Evolutionary conservation across 2,113 vertebrate genomes (phyloP), one percentile per base, ranked within the genome.

Genomic region (Oostethus manadensis): DNA sequence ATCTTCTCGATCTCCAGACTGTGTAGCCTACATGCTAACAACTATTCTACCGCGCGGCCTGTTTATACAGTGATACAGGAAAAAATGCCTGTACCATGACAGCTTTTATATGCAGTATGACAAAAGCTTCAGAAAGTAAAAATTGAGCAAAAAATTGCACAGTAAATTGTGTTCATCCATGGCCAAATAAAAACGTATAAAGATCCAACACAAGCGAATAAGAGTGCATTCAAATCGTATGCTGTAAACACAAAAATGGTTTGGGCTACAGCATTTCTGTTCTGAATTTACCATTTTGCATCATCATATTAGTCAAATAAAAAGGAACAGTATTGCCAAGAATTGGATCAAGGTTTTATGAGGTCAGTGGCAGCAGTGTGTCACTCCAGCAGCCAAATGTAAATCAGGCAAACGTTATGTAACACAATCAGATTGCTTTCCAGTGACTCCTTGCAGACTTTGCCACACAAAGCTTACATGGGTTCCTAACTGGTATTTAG

Each of bases 401-500:
- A 16, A 21, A 70, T 48, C 35, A 68, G 68, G 20, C 53, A 26
- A 44, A 67, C 51, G 23, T 57, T 60, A 67, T 33, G 21, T 14
- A 57, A 56, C 66, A 66, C 0, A 21, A 38, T 66, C 51, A 51
- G 78, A 70, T 53, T 65, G 40, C 44, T 40, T 59, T 10, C 62
- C 66, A 75, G 77, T 73, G 70, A 65, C 42, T 76, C 54, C 38
- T n/a, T 60, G 59, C 6, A 17, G 59, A 73, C 61, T 78, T 74
- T 70, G 67, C 54, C 43, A 60, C 15, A 50, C 43, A 29, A 74
- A 78, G 65, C 70, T 80, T 47, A 62, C 35, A 56, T 53, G 62
- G 40, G 48, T 56, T 73, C 68, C 60, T 29, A 7, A 66, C 56
- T 70, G 62, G 76, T 76, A 79, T 81, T 71, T 78, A 56, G 58